Base-by-base conservation (phyloP, 1,140 invertebrate genomes). In the Nylanderia fulva region DNA sequence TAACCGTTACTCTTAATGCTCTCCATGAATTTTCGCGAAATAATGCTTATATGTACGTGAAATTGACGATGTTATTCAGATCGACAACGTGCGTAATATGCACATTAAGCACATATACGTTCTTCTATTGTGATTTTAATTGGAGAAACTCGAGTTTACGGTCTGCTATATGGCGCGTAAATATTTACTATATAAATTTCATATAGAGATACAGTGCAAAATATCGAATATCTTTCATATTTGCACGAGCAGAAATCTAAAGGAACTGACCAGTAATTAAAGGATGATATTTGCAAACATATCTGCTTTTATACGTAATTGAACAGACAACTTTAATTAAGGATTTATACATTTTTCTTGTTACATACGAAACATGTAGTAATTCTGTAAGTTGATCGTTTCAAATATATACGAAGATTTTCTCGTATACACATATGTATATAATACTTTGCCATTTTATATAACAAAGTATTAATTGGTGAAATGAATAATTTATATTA, bases 151-250 rank as follows among this genome's bases (percentile, higher is more conserved):
- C 33, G 15, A 75, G 8, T 39, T 36, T 60, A 29, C 24, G 4
- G 7, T 58, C 21, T 24, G 54, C 58, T 58, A 39, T 33, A 15
- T 27, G 1, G 2, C 4, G 33, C 7, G 29, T 8, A 39, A 71
- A 27, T 74, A 33, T 60, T 75, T 75, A 33, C 27, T 75, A 60
- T 27, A n/a, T n/a, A 58, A 58, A 58, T 75, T 75, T 39, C 52
- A 39, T 27, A 15, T 18, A 39, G 15, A 18, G 39, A n/a, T 24
- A 48, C 54, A 33, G 6, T 74, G 54, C 4, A 24, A 60, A 74
- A 56, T 33, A 56, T 72, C 29, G 8, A 56, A 24, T 13, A 13
- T 5, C 24, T 63, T 76, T 33, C 60, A 60, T 42, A 9, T 75
- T 61, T 42, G 8, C 18, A 3, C 11, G 11, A 61, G 11, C 11